These are phyloP conservation scores for Vulpes lagopus DNA, from an alignment of 2,113 vertebrate genomes.

Conservation along the genomic window DNA sequence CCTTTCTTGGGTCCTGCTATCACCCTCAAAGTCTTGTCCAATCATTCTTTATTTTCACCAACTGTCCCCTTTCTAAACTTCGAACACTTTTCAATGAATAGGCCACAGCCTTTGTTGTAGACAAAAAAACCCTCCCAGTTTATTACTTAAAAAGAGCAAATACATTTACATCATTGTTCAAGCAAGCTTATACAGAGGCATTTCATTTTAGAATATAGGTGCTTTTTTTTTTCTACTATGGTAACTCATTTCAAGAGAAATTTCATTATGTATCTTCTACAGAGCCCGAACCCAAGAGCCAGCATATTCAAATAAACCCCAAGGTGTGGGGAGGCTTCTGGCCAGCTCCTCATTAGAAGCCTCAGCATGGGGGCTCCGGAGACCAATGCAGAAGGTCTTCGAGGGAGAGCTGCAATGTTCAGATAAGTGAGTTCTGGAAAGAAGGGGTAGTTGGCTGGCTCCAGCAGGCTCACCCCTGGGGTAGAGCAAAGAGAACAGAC, in stretches of 20 bases:
- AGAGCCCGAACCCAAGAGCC: constrained; percentile 51
- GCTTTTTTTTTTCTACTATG: constrained; percentile 19
- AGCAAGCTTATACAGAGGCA: constrained; percentile 5
- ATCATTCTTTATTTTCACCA: background rate
- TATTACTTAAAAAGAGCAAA: constrained; percentile 58
- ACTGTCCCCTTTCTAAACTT: background rate
- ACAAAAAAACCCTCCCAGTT: background rate
- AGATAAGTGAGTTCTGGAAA: constrained; percentile 71
- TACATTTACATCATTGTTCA: constrained; percentile 43
- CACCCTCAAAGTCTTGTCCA: background rate
- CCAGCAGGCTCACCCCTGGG: constrained; percentile 79
- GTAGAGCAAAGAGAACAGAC: constrained; percentile 78
- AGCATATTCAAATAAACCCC: constrained; percentile 76
- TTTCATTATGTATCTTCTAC: constrained; percentile 74
- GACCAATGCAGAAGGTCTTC: constrained; percentile 63
- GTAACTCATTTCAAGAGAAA: constrained; percentile 75
- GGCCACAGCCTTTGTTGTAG: background rate
- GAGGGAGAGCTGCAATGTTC: constrained; percentile 70
- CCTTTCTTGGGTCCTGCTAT: background rate
- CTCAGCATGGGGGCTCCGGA: constrained; percentile 77
- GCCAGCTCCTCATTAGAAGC: constrained; percentile 71
- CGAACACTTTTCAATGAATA: constrained; percentile 31
- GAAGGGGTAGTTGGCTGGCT: constrained; percentile 70
- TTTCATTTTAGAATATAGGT: constrained; percentile 57
- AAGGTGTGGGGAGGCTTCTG: constrained; percentile 76